These are phyloP conservation scores for Pollimyrus isidori DNA, from an alignment of 2,113 vertebrate genomes.

Conservation along the genomic window DNA sequence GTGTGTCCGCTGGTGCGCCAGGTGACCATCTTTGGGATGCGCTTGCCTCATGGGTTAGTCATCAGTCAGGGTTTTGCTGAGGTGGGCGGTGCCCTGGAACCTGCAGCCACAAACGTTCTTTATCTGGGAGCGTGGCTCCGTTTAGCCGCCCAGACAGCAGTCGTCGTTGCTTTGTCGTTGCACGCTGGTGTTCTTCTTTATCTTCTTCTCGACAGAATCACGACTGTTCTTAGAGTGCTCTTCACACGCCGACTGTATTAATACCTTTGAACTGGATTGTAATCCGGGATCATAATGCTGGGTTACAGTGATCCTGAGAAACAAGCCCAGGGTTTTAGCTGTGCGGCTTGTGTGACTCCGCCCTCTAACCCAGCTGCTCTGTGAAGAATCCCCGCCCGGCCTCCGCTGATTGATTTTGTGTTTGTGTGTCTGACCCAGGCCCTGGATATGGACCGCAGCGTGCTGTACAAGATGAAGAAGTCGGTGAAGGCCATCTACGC, in stretches of 20 bases:
- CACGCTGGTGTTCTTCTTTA: background rate
- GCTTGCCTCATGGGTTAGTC: background rate
- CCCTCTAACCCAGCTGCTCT: background rate
- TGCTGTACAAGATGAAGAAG: slow-evolving; percentile 99
- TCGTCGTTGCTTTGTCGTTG: background rate
- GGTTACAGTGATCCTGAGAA: background rate
- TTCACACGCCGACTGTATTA: background rate
- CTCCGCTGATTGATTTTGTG: background rate
- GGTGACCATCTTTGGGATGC: background rate
- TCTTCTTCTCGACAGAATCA: background rate
- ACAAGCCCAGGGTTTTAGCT: background rate
- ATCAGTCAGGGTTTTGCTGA: background rate
- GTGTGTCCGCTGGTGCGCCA: background rate
- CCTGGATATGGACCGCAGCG: slow-evolving; percentile 91
- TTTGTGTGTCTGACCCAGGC: slow-evolving; percentile 58
- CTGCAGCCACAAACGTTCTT: background rate
- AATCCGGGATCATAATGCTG: background rate
- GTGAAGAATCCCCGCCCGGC: background rate
- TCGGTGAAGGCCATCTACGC: slow-evolving; percentile 96
- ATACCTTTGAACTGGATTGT: background rate
- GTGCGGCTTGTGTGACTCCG: background rate
- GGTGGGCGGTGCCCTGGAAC: background rate
- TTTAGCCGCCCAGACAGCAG: background rate
- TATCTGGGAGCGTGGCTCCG: background rate
- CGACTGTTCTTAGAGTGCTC: background rate